Evolutionary conservation across 2,113 vertebrate genomes (phyloP).

Genomic region (Triplophysa dalaica): DNA sequence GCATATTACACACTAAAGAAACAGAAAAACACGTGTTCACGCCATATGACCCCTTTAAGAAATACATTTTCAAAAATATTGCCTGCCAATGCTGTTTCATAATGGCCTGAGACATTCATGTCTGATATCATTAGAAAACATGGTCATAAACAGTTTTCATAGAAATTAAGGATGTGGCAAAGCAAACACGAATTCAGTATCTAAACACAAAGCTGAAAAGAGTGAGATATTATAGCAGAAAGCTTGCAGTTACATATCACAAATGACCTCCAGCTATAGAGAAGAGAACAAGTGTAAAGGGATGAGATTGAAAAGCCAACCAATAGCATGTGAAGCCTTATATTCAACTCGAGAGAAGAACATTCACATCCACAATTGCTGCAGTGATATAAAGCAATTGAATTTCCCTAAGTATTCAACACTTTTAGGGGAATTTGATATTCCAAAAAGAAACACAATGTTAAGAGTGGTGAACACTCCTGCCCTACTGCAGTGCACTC

Average conservation of each 20-base stretch:
- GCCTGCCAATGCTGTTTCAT: background rate
- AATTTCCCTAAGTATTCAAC: background rate
- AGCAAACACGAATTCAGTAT: background rate
- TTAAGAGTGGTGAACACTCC: background rate
- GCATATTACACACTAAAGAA: too few relatives aligned
- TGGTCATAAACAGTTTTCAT: conserved; percentile 5
- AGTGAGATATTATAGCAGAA: background rate
- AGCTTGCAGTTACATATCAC: background rate
- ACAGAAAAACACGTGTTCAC: too few relatives aligned
- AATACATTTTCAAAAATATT: conserved; percentile 24
- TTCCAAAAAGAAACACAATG: conserved; percentile 18
- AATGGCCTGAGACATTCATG: background rate
- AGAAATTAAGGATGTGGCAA: background rate
- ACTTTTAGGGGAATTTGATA: background rate
- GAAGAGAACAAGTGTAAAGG: background rate
- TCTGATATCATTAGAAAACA: background rate
- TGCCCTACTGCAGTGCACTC: background rate
- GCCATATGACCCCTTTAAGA: too few relatives aligned
- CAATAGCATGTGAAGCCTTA: background rate
- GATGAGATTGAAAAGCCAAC: too few relatives aligned
- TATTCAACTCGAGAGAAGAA: background rate
- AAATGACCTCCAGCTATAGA: background rate
- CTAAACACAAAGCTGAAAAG: background rate
- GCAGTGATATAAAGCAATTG: background rate
- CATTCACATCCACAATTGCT: background rate